phyloP scores from a whole-genome alignment of 2,797 vertebrate genomes.

The Dendrocincla fuliginosa region DNA sequence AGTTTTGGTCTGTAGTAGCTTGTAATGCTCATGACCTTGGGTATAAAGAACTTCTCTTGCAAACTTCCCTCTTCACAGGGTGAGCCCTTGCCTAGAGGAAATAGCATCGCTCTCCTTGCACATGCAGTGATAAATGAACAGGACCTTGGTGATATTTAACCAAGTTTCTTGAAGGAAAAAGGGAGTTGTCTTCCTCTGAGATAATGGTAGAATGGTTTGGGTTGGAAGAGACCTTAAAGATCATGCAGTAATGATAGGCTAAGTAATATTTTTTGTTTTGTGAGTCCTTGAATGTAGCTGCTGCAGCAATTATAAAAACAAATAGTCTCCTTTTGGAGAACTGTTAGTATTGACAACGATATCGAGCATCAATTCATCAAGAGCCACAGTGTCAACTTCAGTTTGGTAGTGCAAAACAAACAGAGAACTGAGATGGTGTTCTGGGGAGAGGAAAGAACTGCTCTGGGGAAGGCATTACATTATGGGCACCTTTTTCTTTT shows the following conservation, averaged over 20 bases:
- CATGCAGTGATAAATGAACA: neutral
- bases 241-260: neutral
- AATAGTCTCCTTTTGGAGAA: conserved; percentile 10
- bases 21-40: neutral
- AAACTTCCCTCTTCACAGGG: neutral
- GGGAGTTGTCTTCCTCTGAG: neutral
- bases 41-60: neutral
- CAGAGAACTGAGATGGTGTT: conserved; percentile 34
- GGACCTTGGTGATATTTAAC: neutral
- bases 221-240: neutral
- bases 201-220: neutral
- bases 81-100: neutral
- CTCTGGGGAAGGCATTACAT: conserved; percentile 59
- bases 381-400: conserved; percentile 21
- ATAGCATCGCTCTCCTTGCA: neutral
- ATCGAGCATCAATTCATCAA: conserved; percentile 51
- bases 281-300: neutral
- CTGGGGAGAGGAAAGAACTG: conserved; percentile 12
- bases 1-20: neutral
- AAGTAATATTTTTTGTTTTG: neutral
- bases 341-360: conserved; percentile 10
- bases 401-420: conserved; percentile 52
- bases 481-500: conserved; percentile 60
- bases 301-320: conserved; percentile 53
- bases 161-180: neutral